Conservation (phyloP, 1,140 invertebrate genomes). For the Cydia splendana region DNA sequence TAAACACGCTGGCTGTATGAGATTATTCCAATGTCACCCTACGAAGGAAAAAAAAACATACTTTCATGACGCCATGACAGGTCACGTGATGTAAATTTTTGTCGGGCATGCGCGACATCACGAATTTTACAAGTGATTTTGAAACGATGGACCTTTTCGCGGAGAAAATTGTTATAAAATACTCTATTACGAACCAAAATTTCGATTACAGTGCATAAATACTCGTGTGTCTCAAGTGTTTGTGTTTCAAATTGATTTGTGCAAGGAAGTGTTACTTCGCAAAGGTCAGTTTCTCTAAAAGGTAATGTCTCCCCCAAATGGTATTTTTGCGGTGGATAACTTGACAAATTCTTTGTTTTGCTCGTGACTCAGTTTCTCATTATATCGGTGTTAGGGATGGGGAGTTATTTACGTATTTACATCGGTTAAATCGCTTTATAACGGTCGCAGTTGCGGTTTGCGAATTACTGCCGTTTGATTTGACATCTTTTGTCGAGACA, state of each 20-base stretch:
- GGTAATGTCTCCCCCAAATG: slow-evolving; percentile 56
- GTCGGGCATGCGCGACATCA: slow-evolving; percentile 74
- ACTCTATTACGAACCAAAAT: slow-evolving; percentile 34
- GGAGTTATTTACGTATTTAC: slow-evolving; percentile 34
- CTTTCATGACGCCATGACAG: slow-evolving; percentile 73
- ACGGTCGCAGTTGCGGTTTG: background rate
- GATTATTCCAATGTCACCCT: background rate
- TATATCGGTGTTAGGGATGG: slow-evolving; percentile 30
- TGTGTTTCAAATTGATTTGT: slow-evolving; percentile 46
- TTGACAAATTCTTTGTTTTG: slow-evolving; percentile 49
- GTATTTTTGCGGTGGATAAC: slow-evolving; percentile 55
- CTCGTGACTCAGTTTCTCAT: slow-evolving; percentile 41
- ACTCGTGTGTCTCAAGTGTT: slow-evolving; percentile 40
- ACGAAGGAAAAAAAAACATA: slow-evolving; percentile 44
- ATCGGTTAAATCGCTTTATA: slow-evolving; percentile 13
- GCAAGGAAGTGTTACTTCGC: slow-evolving; percentile 58
- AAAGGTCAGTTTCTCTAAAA: slow-evolving; percentile 68
- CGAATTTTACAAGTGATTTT: slow-evolving; percentile 73
- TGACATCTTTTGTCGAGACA: slow-evolving; percentile 23
- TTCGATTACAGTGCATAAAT: slow-evolving; percentile 23
- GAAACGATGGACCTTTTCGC: slow-evolving; percentile 65
- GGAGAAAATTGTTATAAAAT: slow-evolving; percentile 46
- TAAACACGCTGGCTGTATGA: slow-evolving; percentile 10
- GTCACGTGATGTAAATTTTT: slow-evolving; percentile 79
- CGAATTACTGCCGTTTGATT: slow-evolving; percentile 15